Percentiles rank a stretch among this genome's conserved stretches.
Evolutionary conservation across 2,797 vertebrate species (phyloP).

Genomic region (Pantherophis vulpinus): DNA sequence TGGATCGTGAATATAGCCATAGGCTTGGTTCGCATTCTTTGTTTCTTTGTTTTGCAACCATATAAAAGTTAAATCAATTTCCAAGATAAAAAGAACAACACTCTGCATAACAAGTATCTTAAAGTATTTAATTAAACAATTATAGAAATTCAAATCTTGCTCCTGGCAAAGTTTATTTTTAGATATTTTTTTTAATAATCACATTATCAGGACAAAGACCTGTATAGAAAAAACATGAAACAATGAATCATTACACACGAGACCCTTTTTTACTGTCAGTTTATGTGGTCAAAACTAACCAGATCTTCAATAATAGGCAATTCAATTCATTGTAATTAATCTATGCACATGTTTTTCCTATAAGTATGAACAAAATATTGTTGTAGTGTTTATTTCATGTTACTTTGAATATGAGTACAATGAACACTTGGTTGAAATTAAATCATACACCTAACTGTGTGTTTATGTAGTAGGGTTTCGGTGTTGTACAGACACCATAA

Average conservation of each 20-base stretch:
- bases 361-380: not conserved
- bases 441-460: not conserved
- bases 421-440: not conserved
- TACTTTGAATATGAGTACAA: not conserved
- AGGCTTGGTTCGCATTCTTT: constrained; percentile 52
- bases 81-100: constrained; percentile 36
- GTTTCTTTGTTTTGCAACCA: constrained; percentile 56
- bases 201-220: not conserved
- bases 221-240: constrained; percentile 19
- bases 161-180: constrained; percentile 39
- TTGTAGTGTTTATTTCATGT: not conserved
- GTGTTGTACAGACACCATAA: not conserved
- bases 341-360: not conserved
- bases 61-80: not conserved
- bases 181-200: not conserved
- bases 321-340: not conserved
- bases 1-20: constrained; percentile 21
- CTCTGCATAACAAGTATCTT: constrained; percentile 37
- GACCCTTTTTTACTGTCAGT: constrained; percentile 38
- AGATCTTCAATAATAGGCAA: not conserved
- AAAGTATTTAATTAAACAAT: constrained; percentile 39
- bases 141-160: constrained; percentile 24
- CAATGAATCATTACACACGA: constrained; percentile 35
- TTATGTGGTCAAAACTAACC: not conserved
- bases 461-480: not conserved